A percentile compares a stretch with the other conserved stretches of the same genome.
Evolutionary conservation across 1,140 invertebrate species (phyloP).

Genomic region (Drosophila kurseongensis): DNA sequence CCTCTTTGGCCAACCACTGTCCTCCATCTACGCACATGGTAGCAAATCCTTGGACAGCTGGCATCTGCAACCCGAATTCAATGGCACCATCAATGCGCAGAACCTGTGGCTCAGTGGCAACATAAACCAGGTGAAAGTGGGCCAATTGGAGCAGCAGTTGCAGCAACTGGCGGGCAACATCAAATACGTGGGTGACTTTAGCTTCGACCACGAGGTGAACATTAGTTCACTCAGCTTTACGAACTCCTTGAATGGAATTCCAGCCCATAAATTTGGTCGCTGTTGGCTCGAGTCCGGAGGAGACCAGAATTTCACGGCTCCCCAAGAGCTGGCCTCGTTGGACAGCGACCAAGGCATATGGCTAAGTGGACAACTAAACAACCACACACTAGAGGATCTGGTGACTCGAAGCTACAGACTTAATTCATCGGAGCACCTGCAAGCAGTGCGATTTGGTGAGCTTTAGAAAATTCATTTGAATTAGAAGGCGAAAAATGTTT

Average conservation of each 20-base stretch:
- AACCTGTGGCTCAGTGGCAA: constrained; percentile 73
- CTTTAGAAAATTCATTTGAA: neutral
- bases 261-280: constrained; percentile 49
- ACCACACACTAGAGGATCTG: constrained; percentile 74
- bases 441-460: constrained; percentile 82
- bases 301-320: constrained; percentile 65
- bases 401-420: constrained; percentile 79
- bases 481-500: neutral
- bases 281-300: constrained; percentile 65
- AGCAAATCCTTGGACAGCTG: constrained; percentile 44
- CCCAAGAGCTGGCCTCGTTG: constrained; percentile 61
- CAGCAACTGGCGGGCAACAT: constrained; percentile 76
- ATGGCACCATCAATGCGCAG: constrained; percentile 76
- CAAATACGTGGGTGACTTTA: constrained; percentile 76
- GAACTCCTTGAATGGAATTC: constrained; percentile 68
- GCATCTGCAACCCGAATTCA: constrained; percentile 59
- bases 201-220: constrained; percentile 74
- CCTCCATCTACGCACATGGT: constrained; percentile 52
- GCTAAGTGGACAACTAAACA: constrained; percentile 77
- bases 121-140: constrained; percentile 56
- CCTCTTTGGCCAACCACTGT: constrained; percentile 51
- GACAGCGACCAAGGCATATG: constrained; percentile 59
- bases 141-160: constrained; percentile 64
- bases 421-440: constrained; percentile 77
- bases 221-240: constrained; percentile 61